Evolutionary conservation across 1,140 invertebrate genomes (phyloP), one percentile per base, ranked within the genome.

Genomic region (Pygmarrhopalites habei): DNA sequence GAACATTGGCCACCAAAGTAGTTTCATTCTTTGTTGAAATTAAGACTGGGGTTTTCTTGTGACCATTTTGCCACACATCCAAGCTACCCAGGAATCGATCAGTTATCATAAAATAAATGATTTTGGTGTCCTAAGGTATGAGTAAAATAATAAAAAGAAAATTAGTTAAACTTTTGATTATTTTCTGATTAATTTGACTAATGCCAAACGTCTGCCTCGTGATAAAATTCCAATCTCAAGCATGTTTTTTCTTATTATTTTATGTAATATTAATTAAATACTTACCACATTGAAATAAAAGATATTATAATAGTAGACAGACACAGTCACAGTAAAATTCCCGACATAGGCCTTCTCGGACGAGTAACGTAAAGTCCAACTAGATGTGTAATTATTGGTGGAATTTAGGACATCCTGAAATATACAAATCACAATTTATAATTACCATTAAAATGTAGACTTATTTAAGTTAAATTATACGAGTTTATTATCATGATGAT

Each of bases 21-120:
- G 67, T 69, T 30, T 66, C 63, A 51, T 69, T 68, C 15, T 17
- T 19, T 14, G 64, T 64, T 5, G 63, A 60, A 2, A 66, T 58
- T 19, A 58, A 43, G 15, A 15, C 26, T 2, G 61, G 63, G 3
- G 30, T 29, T 1, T 32, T 19, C 2, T 35, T 28, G 23, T 35
- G 10, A 14, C 68, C 62, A 2, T 51, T 15, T 64, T 69, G 67
- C 12, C 49, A 28, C 32, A 60, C 41, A 1, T 62, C 60, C 12
- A 69, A 12, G 19, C 2, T 47, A 5, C 69, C 69, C 39, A 58
- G 58, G 25, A 68, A 66, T 32, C 62, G 51, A 23, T 64, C 59
- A n/a, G n/a, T n/a, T n/a, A n/a, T n/a, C 61, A 58, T n/a, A 58
- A 58, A 10, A 43, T 23, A 12, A 12, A 49, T 49, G 46, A 15